A percentile compares a stretch with the other conserved stretches of the same genome.
These are phyloP conservation scores for Sylvilagus floridanus DNA, from an alignment of 2,797 vertebrate species.

Conservation along the genomic window DNA sequence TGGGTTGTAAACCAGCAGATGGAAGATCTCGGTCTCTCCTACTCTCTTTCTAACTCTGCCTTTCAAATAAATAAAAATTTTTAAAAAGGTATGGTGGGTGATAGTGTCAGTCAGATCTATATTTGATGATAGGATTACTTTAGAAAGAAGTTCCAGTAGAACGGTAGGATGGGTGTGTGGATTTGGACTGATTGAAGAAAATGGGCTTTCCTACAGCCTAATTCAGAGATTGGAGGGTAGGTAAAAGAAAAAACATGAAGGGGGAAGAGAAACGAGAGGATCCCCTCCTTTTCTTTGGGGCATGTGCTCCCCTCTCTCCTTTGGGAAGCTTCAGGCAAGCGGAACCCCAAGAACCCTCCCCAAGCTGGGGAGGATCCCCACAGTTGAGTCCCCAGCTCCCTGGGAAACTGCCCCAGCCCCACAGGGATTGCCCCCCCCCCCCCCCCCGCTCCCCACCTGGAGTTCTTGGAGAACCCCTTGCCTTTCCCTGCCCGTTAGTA, in stretches of 20 bases:
- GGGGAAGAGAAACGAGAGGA: neutral
- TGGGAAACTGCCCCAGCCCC: neutral
- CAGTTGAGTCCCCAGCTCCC: neutral
- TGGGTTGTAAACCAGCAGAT: too few relatives aligned
- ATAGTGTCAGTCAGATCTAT: neutral
- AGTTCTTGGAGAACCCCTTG: neutral
- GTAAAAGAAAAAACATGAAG: conserved; percentile 13
- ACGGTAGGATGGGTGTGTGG: neutral
- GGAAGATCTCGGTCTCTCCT: too few relatives aligned
- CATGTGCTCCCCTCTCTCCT: conserved; percentile 12
- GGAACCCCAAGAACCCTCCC: neutral
- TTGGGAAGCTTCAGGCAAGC: neutral
- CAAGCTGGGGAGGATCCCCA: neutral
- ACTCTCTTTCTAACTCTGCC: too few relatives aligned
- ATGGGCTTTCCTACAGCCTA: neutral
- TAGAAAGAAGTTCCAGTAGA: neutral
- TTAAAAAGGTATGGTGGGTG: too few relatives aligned
- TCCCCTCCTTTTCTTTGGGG: neutral
- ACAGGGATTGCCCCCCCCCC: too few relatives aligned
- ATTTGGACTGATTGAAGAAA: neutral
- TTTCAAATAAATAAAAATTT: too few relatives aligned
- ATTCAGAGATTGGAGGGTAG: neutral
- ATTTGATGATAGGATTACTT: neutral
- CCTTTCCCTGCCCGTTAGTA: neutral
- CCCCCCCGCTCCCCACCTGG: neutral